A percentile compares a stretch with the other conserved stretches of the same genome.
phyloP scores from a whole-genome alignment of 2,888 invertebrate genomes.

The Lepidochrysops patricia region DNA sequence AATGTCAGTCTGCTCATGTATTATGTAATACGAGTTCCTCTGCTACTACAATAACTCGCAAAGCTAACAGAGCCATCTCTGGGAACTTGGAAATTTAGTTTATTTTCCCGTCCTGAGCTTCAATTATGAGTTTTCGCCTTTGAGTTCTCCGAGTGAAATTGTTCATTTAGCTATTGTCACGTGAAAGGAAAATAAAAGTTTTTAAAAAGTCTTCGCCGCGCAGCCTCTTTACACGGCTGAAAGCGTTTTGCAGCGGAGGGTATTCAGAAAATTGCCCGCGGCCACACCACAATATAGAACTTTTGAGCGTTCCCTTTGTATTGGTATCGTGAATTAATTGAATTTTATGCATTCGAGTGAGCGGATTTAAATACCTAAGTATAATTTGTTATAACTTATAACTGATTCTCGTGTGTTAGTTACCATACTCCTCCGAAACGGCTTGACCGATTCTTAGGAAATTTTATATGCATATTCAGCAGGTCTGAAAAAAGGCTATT shows the following conservation, averaged over 20 bases:
- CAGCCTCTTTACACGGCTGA: neutral
- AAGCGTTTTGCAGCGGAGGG: neutral
- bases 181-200: neutral
- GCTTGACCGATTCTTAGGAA: too few relatives aligned
- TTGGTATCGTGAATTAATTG: neutral
- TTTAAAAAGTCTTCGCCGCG: neutral
- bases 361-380: neutral
- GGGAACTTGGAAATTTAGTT: neutral
- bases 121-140: neutral
- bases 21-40: slow-evolving; percentile 3
- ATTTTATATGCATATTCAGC: too few relatives aligned
- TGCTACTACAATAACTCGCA: neutral
- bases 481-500: too few relatives aligned
- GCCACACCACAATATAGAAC: neutral
- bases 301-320: neutral
- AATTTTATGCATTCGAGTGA: neutral
- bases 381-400: too few relatives aligned
- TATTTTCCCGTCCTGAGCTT: neutral
- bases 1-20: slow-evolving; percentile 1
- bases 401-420: too few relatives aligned
- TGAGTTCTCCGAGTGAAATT: neutral
- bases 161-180: neutral
- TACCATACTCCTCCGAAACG: too few relatives aligned
- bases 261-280: neutral
- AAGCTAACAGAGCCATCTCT: neutral